Percentiles rank a stretch among this genome's conserved stretches.
These are phyloP conservation scores for Aurelia aurita DNA, from an alignment of 30 jellyfish, hydroid and myxozoan species.

Conservation along the genomic window DNA sequence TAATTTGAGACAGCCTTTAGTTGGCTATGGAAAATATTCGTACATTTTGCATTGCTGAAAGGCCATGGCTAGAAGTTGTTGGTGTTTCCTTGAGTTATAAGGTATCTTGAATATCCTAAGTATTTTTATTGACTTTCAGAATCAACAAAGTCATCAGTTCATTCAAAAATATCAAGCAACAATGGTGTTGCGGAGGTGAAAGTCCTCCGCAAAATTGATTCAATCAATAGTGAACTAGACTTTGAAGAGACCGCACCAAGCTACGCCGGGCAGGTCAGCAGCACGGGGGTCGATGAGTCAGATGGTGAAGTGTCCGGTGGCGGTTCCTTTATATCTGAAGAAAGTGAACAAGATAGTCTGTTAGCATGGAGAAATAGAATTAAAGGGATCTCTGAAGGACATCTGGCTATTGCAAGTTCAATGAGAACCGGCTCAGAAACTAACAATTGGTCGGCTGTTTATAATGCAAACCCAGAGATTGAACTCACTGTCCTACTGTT, in stretches of 20 bases:
- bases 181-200: slow-evolving; percentile 17
- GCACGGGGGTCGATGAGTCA: slow-evolving; percentile 59
- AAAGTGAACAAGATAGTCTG: slow-evolving; percentile 53
- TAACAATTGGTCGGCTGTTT: slow-evolving; percentile 45
- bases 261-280: slow-evolving; percentile 50
- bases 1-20: no score
- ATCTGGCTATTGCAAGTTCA: neutral
- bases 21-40: no score
- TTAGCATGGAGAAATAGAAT: slow-evolving; percentile 56
- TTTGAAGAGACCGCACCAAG: slow-evolving; percentile 59
- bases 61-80: neutral
- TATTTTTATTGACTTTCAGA: neutral
- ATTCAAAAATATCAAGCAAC: slow-evolving; percentile 22
- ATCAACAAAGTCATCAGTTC: slow-evolving; percentile 41
- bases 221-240: slow-evolving; percentile 25
- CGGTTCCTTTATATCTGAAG: slow-evolving; percentile 41
- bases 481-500: slow-evolving; percentile 58
- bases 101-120: neutral
- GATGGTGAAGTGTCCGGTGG: slow-evolving; percentile 41
- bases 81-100: no score
- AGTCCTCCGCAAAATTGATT: slow-evolving; percentile 24
- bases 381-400: slow-evolving; percentile 41
- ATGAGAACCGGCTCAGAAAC: neutral
- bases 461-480: slow-evolving; percentile 60
- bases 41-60: neutral